Percentiles rank a stretch among this genome's conserved stretches.
phyloP scores from a whole-genome alignment of 2,797 vertebrate genomes.

The Sciaenops ocellatus region DNA sequence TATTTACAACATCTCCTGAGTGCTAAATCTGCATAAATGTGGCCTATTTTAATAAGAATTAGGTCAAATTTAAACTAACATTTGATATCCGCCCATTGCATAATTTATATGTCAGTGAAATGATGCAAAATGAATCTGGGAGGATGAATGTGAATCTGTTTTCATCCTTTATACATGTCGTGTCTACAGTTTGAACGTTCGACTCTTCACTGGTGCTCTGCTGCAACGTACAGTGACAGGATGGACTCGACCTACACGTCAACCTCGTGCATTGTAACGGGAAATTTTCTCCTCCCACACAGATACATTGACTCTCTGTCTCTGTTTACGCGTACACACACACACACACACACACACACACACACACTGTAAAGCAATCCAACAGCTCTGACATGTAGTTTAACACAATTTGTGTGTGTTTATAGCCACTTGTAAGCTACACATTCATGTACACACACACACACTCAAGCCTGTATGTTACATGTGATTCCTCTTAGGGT shows the following conservation, averaged over 20 bases:
- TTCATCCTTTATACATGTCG: too few species aligned
- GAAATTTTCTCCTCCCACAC: constrained; percentile 15
- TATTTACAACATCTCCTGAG: not conserved
- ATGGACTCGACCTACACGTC: not conserved
- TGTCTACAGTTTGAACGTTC: not conserved
- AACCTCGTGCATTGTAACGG: not conserved
- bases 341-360: not conserved
- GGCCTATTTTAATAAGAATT: not conserved
- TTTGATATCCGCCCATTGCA: constrained; percentile 1
- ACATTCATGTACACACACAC: not conserved
- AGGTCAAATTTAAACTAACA: not conserved
- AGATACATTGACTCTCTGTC: not conserved
- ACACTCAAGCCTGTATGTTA: not conserved
- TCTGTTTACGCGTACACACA: not conserved
- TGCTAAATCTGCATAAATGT: not conserved
- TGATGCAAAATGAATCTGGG: too few species aligned
- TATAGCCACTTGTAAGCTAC: not conserved
- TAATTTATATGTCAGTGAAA: not conserved
- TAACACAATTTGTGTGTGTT: not conserved
- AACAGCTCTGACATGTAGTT: not conserved
- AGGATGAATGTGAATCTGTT: not conserved
- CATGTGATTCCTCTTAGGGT: constrained; percentile 17
- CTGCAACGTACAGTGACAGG: not conserved
- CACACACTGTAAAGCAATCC: not conserved
- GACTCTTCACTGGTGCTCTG: not conserved